These are phyloP conservation scores for Timema cristinae DNA, from an alignment of 2,888 invertebrate genomes.

Conservation along the genomic window DNA sequence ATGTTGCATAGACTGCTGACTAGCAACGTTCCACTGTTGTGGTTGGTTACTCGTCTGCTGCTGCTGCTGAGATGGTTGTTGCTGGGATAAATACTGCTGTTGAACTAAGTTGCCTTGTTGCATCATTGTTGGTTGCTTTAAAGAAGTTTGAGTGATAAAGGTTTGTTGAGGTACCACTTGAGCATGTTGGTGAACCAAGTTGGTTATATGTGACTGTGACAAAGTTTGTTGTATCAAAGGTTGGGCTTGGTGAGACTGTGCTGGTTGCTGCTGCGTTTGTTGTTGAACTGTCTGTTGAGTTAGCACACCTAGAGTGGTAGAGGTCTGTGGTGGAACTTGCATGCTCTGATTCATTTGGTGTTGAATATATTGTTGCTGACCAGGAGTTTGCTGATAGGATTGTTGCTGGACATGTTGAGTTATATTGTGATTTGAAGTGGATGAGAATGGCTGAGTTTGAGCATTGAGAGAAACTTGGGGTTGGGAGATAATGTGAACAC, in stretches of 20 bases:
- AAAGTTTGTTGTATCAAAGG: not conserved
- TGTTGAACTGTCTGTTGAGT: not conserved
- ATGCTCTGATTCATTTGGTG: too few relatives aligned
- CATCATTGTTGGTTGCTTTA: constrained; percentile 4
- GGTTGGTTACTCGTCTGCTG: not conserved
- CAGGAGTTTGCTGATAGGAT: too few relatives aligned
- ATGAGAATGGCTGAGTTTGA: too few relatives aligned
- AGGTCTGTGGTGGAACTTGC: too few relatives aligned
- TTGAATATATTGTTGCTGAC: too few relatives aligned
- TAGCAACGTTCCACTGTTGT: too few relatives aligned
- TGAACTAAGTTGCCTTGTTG: not conserved
- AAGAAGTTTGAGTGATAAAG: not conserved
- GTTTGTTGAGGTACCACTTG: not conserved
- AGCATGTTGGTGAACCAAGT: not conserved
- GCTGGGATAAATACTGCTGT: constrained; percentile 24
- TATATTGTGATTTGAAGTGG: too few relatives aligned
- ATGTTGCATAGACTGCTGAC: too few relatives aligned
- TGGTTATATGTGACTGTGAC: not conserved
- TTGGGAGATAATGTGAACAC: too few relatives aligned
- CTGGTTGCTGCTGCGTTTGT: not conserved
- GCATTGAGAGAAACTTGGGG: too few relatives aligned
- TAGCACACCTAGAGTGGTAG: too few relatives aligned
- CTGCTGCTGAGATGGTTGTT: constrained; percentile 39
- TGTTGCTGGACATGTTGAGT: too few relatives aligned
- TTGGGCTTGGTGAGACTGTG: not conserved